Percentiles rank a stretch among this genome's conserved stretches.
These are phyloP conservation scores for Xestia sexstrigata DNA, from an alignment of 2,888 invertebrate species.

Conservation along the genomic window DNA sequence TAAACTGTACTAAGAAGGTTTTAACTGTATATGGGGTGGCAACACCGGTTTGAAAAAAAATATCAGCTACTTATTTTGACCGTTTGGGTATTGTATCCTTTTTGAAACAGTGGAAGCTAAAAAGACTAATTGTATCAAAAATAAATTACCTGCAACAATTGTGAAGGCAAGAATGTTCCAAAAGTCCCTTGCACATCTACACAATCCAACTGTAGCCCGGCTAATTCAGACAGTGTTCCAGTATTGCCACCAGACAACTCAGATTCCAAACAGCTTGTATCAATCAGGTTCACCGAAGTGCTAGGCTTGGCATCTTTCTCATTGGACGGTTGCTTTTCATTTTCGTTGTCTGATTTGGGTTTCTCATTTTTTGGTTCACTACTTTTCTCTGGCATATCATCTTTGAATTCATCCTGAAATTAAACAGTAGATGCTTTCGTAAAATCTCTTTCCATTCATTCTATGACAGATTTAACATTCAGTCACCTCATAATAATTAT, in stretches of 20 bases:
- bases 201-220: slow-evolving; percentile 81
- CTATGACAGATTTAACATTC: neutral
- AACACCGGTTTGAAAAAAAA: no score
- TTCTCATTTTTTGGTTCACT: slow-evolving; percentile 73
- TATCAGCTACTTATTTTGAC: no score
- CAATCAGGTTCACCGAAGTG: slow-evolving; percentile 79
- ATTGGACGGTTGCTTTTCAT: slow-evolving; percentile 65
- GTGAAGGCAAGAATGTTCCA: slow-evolving; percentile 88
- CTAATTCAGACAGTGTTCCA: slow-evolving; percentile 81
- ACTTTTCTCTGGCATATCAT: slow-evolving; percentile 79
- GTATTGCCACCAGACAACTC: slow-evolving; percentile 63
- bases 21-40: neutral
- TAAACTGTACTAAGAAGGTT: neutral
- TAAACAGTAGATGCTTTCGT: neutral
- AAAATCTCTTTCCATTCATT: neutral
- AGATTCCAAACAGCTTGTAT: slow-evolving; percentile 75
- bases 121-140: neutral
- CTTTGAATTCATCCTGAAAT: slow-evolving; percentile 92
- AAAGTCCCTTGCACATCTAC: slow-evolving; percentile 80
- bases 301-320: slow-evolving; percentile 69
- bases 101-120: neutral
- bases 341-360: slow-evolving; percentile 69
- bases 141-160: slow-evolving; percentile 83
- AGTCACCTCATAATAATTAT: neutral
- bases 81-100: no score